A percentile compares a stretch with the other conserved stretches of the same genome.
Conservation (phyloP, 1,140 invertebrate genomes). For the Periplaneta americana region DNA sequence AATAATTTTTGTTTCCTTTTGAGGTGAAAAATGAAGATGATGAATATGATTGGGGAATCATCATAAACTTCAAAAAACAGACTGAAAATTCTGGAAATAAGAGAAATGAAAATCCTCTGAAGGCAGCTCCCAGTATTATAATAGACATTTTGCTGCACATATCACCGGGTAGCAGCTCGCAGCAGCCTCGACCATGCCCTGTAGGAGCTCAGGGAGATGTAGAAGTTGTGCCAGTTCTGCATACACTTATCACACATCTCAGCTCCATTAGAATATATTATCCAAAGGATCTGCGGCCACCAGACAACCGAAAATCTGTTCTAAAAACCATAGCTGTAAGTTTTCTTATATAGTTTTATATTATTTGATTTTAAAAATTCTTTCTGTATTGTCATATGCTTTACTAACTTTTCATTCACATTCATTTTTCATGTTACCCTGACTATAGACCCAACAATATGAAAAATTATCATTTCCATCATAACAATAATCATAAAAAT, state of each 20-base stretch:
- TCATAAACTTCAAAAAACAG: conserved; percentile 84
- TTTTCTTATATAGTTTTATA: neutral
- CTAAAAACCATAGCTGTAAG: conserved; percentile 8
- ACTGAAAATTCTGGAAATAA: neutral
- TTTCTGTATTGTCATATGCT: conserved; percentile 12
- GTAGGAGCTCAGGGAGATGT: conserved; percentile 69
- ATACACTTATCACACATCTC: conserved; percentile 78
- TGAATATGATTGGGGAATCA: conserved; percentile 94
- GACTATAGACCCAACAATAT: too few relatives aligned
- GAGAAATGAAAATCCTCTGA: conserved; percentile 15
- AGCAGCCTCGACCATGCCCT: conserved; percentile 53
- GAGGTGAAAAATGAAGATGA: conserved; percentile 80
- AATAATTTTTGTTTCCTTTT: conserved; percentile 15
- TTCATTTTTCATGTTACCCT: conserved; percentile 10
- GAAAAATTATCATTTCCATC: too few relatives aligned
- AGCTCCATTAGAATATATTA: conserved; percentile 88
- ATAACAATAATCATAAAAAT: too few relatives aligned
- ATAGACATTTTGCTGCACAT: conserved; percentile 76
- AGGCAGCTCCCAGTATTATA: conserved; percentile 48
- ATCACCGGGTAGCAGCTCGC: neutral
- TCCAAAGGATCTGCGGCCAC: conserved; percentile 84
- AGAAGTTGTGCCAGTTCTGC: conserved; percentile 82
- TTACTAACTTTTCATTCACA: conserved; percentile 6
- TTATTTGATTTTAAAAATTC: neutral
- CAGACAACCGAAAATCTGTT: conserved; percentile 37